Conservation (phyloP, 1,140 invertebrate species). For the Eupristina koningsbergeri region DNA sequence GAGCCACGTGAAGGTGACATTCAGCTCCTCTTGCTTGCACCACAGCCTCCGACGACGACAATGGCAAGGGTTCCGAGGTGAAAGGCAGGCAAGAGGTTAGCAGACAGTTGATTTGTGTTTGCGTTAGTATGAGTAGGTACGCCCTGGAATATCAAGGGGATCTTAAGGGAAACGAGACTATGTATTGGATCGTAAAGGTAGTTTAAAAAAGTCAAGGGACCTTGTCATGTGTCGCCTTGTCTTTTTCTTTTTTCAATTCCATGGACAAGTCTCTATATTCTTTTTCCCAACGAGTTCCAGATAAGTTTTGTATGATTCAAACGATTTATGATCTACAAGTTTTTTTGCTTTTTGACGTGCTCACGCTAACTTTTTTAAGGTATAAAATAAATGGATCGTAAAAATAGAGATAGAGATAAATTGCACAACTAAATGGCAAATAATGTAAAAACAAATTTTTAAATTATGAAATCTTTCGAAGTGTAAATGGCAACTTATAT, state of each 20-base stretch:
- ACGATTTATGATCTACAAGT: background rate
- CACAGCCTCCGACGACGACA: background rate
- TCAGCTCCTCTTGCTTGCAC: background rate
- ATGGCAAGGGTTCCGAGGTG: too few species aligned
- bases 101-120: constrained; percentile 33
- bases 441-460: background rate
- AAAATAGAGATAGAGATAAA: background rate
- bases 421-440: background rate
- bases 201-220: constrained; percentile 17
- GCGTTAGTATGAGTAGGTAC: background rate
- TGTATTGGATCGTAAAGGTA: background rate
- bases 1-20: constrained; percentile 30
- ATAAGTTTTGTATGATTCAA: background rate
- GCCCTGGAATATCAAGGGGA: constrained; percentile 8
- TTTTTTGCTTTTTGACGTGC: background rate
- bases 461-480: background rate
- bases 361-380: background rate
- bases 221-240: too few species aligned
- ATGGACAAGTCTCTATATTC: background rate
- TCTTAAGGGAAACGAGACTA: background rate
- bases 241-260: too few species aligned
- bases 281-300: background rate
- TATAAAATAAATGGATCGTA: background rate
- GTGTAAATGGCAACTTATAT: background rate
- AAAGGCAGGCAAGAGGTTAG: background rate